A percentile compares a stretch with the other conserved stretches of the same genome.
Conservation (phyloP, 2,113 vertebrate species). For the Litocranius walleri region DNA sequence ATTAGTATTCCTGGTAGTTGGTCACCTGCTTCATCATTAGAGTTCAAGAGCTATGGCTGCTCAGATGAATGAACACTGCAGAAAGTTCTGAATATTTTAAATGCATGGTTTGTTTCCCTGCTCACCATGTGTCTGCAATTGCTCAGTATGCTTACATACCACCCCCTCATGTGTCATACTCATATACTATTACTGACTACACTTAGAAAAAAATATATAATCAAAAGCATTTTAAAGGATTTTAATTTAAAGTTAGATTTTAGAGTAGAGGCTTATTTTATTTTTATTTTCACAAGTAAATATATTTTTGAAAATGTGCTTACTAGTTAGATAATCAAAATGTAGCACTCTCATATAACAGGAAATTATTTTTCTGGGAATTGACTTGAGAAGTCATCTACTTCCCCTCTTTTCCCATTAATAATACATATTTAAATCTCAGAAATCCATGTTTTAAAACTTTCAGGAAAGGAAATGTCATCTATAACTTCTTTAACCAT, state of each 20-base stretch:
- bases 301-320: not conserved
- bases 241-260: not conserved
- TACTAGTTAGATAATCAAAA: not conserved
- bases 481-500: not conserved
- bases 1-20: slow-evolving; percentile 37
- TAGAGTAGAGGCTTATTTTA: not conserved
- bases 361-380: not conserved
- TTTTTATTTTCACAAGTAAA: not conserved
- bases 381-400: not conserved
- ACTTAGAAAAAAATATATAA: not conserved
- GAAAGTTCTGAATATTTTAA: slow-evolving; percentile 61
- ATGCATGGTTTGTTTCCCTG: slow-evolving; percentile 27
- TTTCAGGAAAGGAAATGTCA: not conserved
- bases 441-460: not conserved
- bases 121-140: not conserved
- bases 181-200: not conserved
- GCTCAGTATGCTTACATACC: not conserved
- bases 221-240: not conserved
- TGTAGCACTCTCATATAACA: not conserved
- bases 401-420: not conserved
- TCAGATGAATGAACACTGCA: slow-evolving; percentile 44
- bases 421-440: not conserved
- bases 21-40: slow-evolving; percentile 68
- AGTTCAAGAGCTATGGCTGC: slow-evolving; percentile 24
- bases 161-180: not conserved